A percentile compares a stretch with the other conserved stretches of the same genome.
Conservation (phyloP, 2,797 vertebrate species). For the Sebastes taczanowskii region DNA sequence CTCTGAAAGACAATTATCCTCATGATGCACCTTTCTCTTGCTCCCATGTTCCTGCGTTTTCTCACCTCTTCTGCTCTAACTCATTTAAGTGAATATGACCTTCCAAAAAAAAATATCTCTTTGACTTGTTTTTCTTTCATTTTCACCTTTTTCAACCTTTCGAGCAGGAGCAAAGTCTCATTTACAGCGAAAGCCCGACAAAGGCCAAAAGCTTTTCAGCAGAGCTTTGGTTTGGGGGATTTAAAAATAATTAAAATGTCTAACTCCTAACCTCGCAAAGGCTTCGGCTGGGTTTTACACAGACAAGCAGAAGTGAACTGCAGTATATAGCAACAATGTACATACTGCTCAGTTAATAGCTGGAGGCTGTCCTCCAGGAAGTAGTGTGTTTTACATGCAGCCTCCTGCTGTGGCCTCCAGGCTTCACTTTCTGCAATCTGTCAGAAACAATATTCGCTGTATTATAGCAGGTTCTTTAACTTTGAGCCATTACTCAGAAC, state of each 20-base stretch:
- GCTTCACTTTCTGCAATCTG: slow-evolving; percentile 22
- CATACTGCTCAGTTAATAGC: not conserved
- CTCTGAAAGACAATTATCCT: not conserved
- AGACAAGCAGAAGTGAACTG: not conserved
- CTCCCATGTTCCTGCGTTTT: not conserved
- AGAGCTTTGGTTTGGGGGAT: slow-evolving; percentile 25
- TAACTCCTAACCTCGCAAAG: not conserved
- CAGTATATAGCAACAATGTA: not conserved
- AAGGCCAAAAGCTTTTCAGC: not conserved
- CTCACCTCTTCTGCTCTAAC: not conserved
- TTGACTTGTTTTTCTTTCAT: not conserved
- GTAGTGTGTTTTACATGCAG: slow-evolving; percentile 29
- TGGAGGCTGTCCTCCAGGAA: slow-evolving; percentile 35
- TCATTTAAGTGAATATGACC: not conserved
- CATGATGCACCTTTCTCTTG: not conserved
- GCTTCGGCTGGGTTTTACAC: not conserved
- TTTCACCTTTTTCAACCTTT: slow-evolving; percentile 22
- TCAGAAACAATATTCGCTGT: slow-evolving; percentile 12
- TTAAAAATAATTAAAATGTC: slow-evolving; percentile 45
- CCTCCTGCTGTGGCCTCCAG: slow-evolving; percentile 24
- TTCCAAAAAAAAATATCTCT: not conserved
- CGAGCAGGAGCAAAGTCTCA: slow-evolving; percentile 15
- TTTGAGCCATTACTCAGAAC: slow-evolving; percentile 13
- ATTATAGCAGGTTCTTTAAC: slow-evolving; percentile 22
- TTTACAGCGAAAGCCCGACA: not conserved